phyloP scores from a whole-genome alignment of 2,113 vertebrate genomes.

The Oriolus oriolus region DNA sequence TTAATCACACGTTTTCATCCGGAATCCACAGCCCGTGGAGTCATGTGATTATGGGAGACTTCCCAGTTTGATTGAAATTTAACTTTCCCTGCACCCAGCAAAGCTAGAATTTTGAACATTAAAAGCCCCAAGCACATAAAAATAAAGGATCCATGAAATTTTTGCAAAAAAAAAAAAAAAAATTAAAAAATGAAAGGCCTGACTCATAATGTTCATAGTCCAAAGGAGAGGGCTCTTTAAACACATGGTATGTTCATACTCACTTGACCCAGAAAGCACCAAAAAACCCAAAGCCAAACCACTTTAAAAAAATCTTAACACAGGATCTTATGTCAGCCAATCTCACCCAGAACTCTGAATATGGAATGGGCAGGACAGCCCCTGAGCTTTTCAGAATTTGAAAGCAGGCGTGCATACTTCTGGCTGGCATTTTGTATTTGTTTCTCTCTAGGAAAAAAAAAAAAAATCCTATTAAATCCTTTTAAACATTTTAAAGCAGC shows the following conservation, averaged over 20 bases:
- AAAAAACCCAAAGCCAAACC: neutral
- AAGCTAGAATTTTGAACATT: neutral
- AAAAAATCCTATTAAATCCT: neutral
- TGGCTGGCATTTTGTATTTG: conserved; percentile 5
- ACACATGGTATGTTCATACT: fast-evolving
- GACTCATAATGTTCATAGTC: neutral
- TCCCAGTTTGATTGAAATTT: neutral
- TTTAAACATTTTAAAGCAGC: neutral
- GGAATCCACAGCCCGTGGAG: neutral
- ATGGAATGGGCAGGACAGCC: neutral
- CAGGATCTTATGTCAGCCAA: neutral
- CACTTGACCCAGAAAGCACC: neutral
- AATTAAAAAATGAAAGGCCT: neutral
- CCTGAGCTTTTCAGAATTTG: neutral
- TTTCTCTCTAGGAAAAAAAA: neutral
- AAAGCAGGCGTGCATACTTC: neutral
- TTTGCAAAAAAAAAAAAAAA: neutral
- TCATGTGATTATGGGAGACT: neutral
- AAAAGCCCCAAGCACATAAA: neutral
- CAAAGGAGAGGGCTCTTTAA: neutral
- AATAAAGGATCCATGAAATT: neutral
- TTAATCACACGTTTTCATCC: neutral
- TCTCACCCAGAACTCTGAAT: neutral
- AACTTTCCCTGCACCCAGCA: neutral
- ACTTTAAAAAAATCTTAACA: neutral